These are phyloP conservation scores for Heterotis niloticus DNA, from an alignment of 2,113 vertebrate genomes.

Conservation along the genomic window DNA sequence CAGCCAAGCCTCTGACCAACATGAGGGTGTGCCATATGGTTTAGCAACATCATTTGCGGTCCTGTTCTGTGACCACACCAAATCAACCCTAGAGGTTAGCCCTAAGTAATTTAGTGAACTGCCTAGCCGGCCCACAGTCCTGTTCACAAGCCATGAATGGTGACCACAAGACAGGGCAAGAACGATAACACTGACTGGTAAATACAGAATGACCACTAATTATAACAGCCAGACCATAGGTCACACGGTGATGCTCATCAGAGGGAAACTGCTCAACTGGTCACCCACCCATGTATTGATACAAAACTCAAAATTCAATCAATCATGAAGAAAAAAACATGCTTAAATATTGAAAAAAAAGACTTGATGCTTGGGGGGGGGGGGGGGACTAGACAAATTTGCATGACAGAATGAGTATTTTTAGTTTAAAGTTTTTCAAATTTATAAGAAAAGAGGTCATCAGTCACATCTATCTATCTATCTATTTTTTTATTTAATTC, in stretches of 20 bases:
- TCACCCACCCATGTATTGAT: no score
- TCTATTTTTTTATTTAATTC: no score
- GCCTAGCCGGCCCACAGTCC: background rate
- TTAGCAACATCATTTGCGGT: background rate
- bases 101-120: background rate
- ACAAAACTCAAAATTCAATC: no score
- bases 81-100: background rate
- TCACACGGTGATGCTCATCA: background rate
- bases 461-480: no score
- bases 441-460: no score
- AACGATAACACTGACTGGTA: no score
- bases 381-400: no score
- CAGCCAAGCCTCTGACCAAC: background rate
- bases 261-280: no score
- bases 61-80: background rate
- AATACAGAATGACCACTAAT: background rate
- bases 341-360: background rate
- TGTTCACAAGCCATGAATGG: background rate
- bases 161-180: background rate
- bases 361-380: no score
- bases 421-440: no score
- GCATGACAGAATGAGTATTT: no score
- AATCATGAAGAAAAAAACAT: background rate
- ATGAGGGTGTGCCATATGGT: background rate
- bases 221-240: background rate